phyloP scores from a whole-genome alignment of 2,113 vertebrate genomes.

The Anas platyrhynchos region DNA sequence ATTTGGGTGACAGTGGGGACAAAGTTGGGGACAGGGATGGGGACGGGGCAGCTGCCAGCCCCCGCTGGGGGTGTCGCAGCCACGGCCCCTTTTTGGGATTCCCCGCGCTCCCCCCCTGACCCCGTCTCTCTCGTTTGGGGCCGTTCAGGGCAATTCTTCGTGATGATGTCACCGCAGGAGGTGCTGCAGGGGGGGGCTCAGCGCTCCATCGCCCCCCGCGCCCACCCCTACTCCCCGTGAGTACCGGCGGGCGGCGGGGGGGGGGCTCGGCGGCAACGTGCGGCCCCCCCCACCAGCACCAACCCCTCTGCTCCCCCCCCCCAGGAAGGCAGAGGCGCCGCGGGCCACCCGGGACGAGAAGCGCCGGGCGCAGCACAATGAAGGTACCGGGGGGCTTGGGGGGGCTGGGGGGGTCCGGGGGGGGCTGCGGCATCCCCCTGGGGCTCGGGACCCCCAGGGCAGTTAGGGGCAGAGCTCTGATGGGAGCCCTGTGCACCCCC shows the following conservation, averaged over 20 bases:
- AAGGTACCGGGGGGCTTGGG: conserved; percentile 78
- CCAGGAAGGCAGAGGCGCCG: conserved; percentile 89
- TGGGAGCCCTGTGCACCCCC: neutral
- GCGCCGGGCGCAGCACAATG: conserved; percentile 92
- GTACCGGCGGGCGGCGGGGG: neutral
- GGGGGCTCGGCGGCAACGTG: neutral
- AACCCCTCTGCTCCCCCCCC: fast-evolving
- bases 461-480: neutral
- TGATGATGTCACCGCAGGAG: conserved; percentile 98
- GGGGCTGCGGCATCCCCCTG: no score
- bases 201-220: conserved; percentile 89
- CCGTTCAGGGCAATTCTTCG: conserved; percentile 88
- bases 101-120: fast-evolving
- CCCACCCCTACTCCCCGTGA: conserved; percentile 92
- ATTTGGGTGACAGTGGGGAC: no score
- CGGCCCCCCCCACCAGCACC: neutral
- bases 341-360: conserved; percentile 92
- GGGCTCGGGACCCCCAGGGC: no score
- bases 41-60: neutral
- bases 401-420: neutral
- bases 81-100: no score
- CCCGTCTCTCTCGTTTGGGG: neutral
- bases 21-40: neutral
- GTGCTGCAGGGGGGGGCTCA: conserved; percentile 88
- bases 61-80: fast-evolving